These are phyloP conservation scores for Drosophila borealis DNA, from an alignment of 2,888 invertebrate species.

Conservation along the genomic window DNA sequence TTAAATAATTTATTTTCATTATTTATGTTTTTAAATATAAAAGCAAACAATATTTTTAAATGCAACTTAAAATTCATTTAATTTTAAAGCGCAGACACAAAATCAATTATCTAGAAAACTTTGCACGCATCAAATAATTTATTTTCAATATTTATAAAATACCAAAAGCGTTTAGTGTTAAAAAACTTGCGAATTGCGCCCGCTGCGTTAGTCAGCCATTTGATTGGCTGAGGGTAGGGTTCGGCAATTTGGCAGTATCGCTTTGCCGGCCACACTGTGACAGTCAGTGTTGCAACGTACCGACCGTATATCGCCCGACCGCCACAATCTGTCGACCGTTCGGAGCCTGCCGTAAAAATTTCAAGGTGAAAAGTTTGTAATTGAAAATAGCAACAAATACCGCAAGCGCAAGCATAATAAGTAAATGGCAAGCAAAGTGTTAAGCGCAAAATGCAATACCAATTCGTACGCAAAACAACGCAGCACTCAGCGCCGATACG, in stretches of 20 bases:
- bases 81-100: no score
- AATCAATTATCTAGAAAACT: no score
- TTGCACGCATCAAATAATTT: no score
- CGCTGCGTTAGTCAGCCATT: background rate
- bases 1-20: no score
- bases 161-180: constrained; percentile 16
- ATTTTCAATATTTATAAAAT: background rate
- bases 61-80: no score
- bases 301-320: constrained; percentile 56
- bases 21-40: no score
- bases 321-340: constrained; percentile 62
- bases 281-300: constrained; percentile 51
- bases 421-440: constrained; percentile 49
- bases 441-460: constrained; percentile 20
- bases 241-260: constrained; percentile 24
- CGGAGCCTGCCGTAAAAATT: constrained; percentile 71
- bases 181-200: background rate
- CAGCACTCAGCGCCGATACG: constrained; percentile 38
- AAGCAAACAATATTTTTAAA: no score
- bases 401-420: constrained; percentile 50
- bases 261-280: constrained; percentile 41
- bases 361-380: constrained; percentile 75
- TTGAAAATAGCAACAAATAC: constrained; percentile 67
- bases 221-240: background rate
- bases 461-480: constrained; percentile 47